A percentile compares a stretch with the other conserved stretches of the same genome.
Evolutionary conservation across 2,113 vertebrate species (phyloP).

Genomic region (Syrmaticus mikado): DNA sequence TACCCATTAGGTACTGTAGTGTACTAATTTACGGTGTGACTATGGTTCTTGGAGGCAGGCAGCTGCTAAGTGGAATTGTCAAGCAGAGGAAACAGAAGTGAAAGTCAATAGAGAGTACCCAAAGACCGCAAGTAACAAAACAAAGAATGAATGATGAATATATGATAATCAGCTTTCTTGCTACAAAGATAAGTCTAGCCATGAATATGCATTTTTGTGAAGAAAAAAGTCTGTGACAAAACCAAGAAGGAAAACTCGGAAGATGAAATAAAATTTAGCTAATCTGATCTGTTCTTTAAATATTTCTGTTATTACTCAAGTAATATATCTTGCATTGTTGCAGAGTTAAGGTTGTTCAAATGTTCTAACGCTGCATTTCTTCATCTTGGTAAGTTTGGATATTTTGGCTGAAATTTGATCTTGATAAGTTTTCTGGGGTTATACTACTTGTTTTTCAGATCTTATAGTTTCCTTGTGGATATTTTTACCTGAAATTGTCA

Average conservation of each 20-base stretch:
- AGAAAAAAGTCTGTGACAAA: neutral
- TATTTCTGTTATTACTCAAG: neutral
- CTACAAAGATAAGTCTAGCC: neutral
- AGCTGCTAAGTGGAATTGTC: slow-evolving; percentile 7
- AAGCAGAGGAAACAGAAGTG: neutral
- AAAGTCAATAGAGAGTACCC: neutral
- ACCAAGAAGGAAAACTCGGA: neutral
- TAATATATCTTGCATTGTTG: neutral
- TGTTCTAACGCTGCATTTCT: neutral
- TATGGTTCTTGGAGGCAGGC: neutral
- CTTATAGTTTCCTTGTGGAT: neutral
- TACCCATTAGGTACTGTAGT: neutral
- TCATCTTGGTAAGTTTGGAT: neutral
- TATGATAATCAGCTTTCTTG: neutral
- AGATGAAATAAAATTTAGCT: neutral
- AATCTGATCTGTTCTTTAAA: neutral
- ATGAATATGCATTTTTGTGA: neutral
- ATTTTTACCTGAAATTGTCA: neutral
- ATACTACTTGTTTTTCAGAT: neutral
- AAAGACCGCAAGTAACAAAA: neutral
- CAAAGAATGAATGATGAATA: neutral
- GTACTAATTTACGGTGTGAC: neutral
- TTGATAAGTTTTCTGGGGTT: neutral
- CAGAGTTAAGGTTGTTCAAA: neutral
- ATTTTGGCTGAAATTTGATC: neutral